Evolutionary conservation across 2,888 invertebrate species (phyloP).

Genomic region (Orthosia gracilis): DNA sequence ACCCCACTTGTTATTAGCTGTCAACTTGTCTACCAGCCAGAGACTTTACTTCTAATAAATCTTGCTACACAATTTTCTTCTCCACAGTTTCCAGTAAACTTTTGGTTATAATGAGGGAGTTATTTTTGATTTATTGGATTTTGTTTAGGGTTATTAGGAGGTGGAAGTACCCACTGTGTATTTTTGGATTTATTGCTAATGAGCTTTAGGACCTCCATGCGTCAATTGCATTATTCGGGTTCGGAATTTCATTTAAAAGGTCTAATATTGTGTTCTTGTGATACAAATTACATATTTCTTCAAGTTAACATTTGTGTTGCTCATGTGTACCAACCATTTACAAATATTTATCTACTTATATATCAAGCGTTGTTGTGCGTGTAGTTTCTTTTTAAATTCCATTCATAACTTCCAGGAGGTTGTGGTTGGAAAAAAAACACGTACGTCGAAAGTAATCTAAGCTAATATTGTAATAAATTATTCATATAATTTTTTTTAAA

Average conservation of each 20-base stretch:
- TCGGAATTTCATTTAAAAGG: too few species aligned
- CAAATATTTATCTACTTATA: too few species aligned
- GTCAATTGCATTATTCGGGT: not conserved
- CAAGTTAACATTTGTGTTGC: too few species aligned
- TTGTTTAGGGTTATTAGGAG: constrained; percentile 2
- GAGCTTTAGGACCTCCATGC: not conserved
- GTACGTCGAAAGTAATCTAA: not conserved
- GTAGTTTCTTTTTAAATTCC: too few species aligned
- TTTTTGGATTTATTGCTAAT: constrained; percentile 1
- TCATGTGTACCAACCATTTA: too few species aligned
- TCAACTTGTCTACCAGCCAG: constrained; percentile 72
- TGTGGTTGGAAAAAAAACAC: too few species aligned
- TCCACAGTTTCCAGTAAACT: constrained; percentile 36
- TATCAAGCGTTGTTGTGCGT: too few species aligned
- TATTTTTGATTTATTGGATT: constrained; percentile 49
- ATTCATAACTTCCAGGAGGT: too few species aligned
- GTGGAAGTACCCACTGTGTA: not conserved
- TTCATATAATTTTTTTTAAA: too few species aligned
- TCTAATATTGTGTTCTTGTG: too few species aligned
- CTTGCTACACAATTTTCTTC: constrained; percentile 50
- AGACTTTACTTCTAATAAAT: constrained; percentile 68
- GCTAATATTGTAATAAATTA: not conserved
- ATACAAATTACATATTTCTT: too few species aligned
- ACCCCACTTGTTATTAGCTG: constrained; percentile 74
- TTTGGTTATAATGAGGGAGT: constrained; percentile 50